Base-by-base conservation (phyloP, 1,140 invertebrate species). In the Drosophila murphyi region DNA sequence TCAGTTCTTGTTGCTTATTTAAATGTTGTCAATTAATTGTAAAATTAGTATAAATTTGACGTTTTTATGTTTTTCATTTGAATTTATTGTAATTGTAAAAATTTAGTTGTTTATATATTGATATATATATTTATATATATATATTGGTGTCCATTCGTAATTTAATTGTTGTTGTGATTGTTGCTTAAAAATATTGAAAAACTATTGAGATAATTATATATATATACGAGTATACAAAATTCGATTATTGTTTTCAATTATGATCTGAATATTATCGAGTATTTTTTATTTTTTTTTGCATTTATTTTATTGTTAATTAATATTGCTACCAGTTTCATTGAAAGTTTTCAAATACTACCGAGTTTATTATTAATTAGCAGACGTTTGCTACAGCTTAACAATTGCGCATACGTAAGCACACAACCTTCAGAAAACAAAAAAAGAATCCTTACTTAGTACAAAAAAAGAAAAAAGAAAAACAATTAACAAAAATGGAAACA, bases 371-470 rank as follows among this genome's bases (percentile, higher is more conserved):
- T 32, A 28, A 35, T 35, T n/a, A 47, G 35, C 59, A 64, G 52
- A 50, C 20, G 8, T 51, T 54, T 68, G 55, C 50, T 43, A 54
- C 43, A 69, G 79, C 48, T 61, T 64, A 62, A 78, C 48, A 74
- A 69, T 74, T 74, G 82, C 80, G 83, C 59, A 88, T 83, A 88
- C 83, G 76, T 83, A 82, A 88, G 85, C 83, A 80, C 80, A 87
- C 54, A 75, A 61, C 51, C 48, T 34, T 80, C 76, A 72, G 54
- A 72, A 63, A 79, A 68, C 20, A 20, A 47, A 78, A 39, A 51
- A 39, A 59, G 50, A 60, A 43, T 37, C 39, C 37, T 32, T 34
- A 50, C 37, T 6, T 45, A 5, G 37, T n/a, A 45, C 7, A 29
- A 51, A 63, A 12, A 60, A 76, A 75, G 55, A 63, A 74, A 62